These are phyloP conservation scores for Phaonia tiefii DNA, from an alignment of 2,888 invertebrate genomes.

Conservation along the genomic window DNA sequence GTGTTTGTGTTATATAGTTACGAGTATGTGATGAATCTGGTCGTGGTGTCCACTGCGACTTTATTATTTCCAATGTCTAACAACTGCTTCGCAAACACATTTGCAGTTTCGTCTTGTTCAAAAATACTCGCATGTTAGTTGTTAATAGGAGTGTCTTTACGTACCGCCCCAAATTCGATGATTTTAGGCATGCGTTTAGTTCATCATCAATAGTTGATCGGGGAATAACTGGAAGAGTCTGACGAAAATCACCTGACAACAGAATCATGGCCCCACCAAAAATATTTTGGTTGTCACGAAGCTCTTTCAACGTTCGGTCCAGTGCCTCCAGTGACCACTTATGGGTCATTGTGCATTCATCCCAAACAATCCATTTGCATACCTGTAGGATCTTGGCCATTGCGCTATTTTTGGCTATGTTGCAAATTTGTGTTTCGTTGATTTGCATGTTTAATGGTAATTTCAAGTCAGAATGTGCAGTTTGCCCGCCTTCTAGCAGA, in stretches of 20 bases:
- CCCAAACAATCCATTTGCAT: not conserved
- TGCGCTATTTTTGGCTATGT: too few species aligned
- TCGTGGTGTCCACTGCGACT: slow-evolving; percentile 33
- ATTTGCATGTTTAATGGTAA: too few species aligned
- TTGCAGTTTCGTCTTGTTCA: slow-evolving; percentile 27
- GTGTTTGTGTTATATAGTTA: not conserved
- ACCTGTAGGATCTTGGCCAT: too few species aligned
- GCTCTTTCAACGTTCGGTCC: slow-evolving; percentile 50
- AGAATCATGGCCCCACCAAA: too few species aligned
- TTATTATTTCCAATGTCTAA: too few species aligned
- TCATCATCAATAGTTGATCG: slow-evolving; percentile 35
- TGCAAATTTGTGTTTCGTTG: too few species aligned
- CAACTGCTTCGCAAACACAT: too few species aligned
- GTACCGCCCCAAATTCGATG: slow-evolving; percentile 31
- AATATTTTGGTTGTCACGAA: too few species aligned
- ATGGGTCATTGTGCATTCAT: not conserved
- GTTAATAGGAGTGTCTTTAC: slow-evolving; percentile 39
- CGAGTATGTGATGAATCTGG: slow-evolving; percentile 39
- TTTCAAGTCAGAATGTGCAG: slow-evolving; percentile 21
- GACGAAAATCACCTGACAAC: too few species aligned
- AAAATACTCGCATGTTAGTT: slow-evolving; percentile 40
- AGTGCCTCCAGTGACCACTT: too few species aligned
- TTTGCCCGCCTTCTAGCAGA: slow-evolving; percentile 12
- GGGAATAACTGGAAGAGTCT: too few species aligned
- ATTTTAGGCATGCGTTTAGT: not conserved